Percentiles rank a stretch among this genome's conserved stretches.
These are phyloP conservation scores for Conchocele bisecta DNA, from an alignment of 2,888 invertebrate species.

Conservation along the genomic window DNA sequence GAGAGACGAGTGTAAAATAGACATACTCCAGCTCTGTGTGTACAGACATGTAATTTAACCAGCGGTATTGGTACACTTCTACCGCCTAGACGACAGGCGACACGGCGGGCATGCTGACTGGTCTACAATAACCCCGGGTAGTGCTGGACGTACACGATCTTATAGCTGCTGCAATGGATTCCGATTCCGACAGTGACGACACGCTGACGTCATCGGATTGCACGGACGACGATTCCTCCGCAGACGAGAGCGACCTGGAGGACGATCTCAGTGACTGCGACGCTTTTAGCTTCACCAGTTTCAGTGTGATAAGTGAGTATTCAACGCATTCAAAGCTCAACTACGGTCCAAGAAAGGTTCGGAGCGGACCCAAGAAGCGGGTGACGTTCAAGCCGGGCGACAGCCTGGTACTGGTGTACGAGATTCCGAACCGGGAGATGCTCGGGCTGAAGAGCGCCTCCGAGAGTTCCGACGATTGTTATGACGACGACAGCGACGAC, in stretches of 20 bases:
- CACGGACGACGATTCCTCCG: slow-evolving; percentile 12
- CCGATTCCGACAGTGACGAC: slow-evolving; percentile 41
- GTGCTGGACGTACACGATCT: too few relatives aligned
- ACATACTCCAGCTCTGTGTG: too few relatives aligned
- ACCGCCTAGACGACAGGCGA: too few relatives aligned
- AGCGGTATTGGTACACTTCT: too few relatives aligned
- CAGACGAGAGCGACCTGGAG: slow-evolving; percentile 1
- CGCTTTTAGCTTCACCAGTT: slow-evolving; percentile 32
- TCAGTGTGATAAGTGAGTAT: slow-evolving; percentile 34
- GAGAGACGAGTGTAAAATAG: too few relatives aligned
- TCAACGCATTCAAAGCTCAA: too few relatives aligned
- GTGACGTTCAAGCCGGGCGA: slow-evolving; percentile 57
- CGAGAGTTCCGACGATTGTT: slow-evolving; percentile 43
- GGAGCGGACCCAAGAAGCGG: slow-evolving; percentile 44
- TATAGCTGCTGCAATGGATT: slow-evolving; percentile 1
- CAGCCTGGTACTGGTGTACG: slow-evolving; percentile 49
- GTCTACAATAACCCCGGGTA: too few relatives aligned
- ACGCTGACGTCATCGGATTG: slow-evolving; percentile 37
- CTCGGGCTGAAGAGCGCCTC: slow-evolving; percentile 53
- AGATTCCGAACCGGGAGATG: slow-evolving; percentile 56
- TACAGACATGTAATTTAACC: too few relatives aligned
- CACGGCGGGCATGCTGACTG: too few relatives aligned
- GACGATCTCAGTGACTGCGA: slow-evolving; percentile 32
- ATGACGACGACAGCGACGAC: slow-evolving; percentile 39
- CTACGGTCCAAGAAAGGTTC: slow-evolving; percentile 37